These are phyloP conservation scores for Morbakka virulenta DNA, from an alignment of 30 jellyfish, hydroid and myxozoan species.

Conservation along the genomic window DNA sequence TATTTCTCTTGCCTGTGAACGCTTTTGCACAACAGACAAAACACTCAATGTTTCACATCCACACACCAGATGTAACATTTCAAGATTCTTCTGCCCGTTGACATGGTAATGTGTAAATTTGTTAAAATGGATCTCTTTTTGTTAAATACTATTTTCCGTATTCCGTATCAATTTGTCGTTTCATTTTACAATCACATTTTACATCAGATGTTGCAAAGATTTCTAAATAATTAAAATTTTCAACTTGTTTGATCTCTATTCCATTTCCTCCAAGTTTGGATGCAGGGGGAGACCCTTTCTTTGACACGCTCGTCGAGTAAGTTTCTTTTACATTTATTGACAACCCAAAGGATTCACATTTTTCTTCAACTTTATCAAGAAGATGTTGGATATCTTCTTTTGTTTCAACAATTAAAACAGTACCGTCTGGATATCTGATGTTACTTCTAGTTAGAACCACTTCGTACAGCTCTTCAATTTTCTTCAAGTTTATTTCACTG, in stretches of 20 bases:
- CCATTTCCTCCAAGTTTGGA: slow-evolving; percentile 29
- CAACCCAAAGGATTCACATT: slow-evolving; percentile 5
- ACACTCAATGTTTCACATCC: slow-evolving; percentile 45
- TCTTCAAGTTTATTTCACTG: too few relatives aligned
- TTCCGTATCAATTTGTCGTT: slow-evolving; percentile 24
- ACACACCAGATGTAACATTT: not conserved
- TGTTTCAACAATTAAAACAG: too few relatives aligned
- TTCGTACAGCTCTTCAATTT: too few relatives aligned
- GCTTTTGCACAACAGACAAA: slow-evolving; percentile 31
- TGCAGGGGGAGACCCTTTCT: slow-evolving; percentile 1
- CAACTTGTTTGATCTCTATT: slow-evolving; percentile 13
- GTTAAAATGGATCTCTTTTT: slow-evolving; percentile 27
- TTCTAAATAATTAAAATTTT: slow-evolving; percentile 28
- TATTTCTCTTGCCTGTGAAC: slow-evolving; percentile 39
- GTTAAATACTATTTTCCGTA: slow-evolving; percentile 19
- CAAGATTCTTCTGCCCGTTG: slow-evolving; percentile 17
- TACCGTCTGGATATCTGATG: too few relatives aligned
- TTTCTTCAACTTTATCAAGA: too few relatives aligned
- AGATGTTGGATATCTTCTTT: too few relatives aligned
- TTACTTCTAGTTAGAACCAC: too few relatives aligned
- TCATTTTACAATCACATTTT: slow-evolving; percentile 44
- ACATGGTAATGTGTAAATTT: slow-evolving; percentile 9
- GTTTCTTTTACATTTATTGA: slow-evolving; percentile 1
- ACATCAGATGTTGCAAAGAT: slow-evolving; percentile 31
- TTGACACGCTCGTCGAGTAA: slow-evolving; percentile 31